phyloP scores from a whole-genome alignment of 2,797 vertebrate genomes.

The Lycodopsis pacificus region DNA sequence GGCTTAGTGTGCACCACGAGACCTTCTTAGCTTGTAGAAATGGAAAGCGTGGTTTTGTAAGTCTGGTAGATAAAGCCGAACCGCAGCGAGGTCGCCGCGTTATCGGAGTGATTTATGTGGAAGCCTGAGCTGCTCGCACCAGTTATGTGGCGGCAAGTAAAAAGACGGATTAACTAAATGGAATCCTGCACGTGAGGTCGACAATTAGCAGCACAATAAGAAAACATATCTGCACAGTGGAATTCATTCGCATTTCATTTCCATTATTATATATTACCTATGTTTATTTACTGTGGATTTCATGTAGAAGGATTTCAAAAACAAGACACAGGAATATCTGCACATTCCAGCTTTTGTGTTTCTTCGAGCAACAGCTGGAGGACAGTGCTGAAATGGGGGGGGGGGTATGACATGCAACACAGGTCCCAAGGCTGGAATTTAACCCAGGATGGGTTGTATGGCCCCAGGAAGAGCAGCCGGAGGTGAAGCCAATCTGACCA shows the following conservation, averaged over 20 bases:
- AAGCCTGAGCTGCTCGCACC: neutral
- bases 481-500: no score
- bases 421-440: no score
- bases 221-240: constrained; percentile 7
- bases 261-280: constrained; percentile 3
- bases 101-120: constrained; percentile 46
- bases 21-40: constrained; percentile 23
- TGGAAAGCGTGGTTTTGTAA: neutral
- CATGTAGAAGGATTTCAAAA: neutral
- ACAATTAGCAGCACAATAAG: neutral
- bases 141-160: constrained; percentile 28
- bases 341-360: neutral
- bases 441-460: no score
- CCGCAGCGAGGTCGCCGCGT: constrained; percentile 35
- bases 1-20: constrained; percentile 3
- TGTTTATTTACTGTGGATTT: neutral
- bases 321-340: neutral
- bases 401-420: no score
- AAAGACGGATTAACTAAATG: constrained; percentile 15
- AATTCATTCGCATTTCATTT: constrained; percentile 39
- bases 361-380: neutral
- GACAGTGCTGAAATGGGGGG: no score
- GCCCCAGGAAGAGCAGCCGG: no score
- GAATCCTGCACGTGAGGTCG: constrained; percentile 13
- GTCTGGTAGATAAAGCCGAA: constrained; percentile 43